These are phyloP conservation scores for Chiroxiphia lanceolata DNA, from an alignment of 2,797 vertebrate species.

Conservation along the genomic window DNA sequence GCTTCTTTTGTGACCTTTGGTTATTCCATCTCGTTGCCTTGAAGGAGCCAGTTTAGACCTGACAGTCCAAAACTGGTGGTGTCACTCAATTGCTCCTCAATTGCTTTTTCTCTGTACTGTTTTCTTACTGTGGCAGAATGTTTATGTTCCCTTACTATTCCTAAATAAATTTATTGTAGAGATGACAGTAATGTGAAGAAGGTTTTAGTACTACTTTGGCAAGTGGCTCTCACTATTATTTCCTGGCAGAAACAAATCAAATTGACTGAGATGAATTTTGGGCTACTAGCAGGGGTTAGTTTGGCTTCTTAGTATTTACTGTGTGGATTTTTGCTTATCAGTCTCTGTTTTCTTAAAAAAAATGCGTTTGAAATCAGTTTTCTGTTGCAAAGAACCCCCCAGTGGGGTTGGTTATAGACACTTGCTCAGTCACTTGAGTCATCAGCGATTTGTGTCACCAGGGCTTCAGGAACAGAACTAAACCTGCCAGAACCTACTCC, in stretches of 20 bases:
- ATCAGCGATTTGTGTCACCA: background rate
- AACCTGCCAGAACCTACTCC: background rate
- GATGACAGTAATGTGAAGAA: background rate
- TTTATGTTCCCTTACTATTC: conserved; percentile 4
- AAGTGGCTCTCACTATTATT: background rate
- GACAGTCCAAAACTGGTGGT: background rate
- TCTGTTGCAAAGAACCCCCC: background rate
- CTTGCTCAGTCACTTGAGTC: background rate
- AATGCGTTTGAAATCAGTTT: background rate
- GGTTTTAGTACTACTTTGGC: background rate
- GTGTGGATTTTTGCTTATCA: background rate
- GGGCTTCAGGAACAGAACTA: background rate
- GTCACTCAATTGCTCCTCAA: background rate
- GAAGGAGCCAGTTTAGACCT: background rate
- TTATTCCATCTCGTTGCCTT: background rate
- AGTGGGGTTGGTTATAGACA: background rate
- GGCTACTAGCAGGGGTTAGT: background rate
- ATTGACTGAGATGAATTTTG: background rate
- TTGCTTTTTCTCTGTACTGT: background rate
- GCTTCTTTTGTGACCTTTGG: conserved; percentile 14
- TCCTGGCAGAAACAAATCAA: background rate
- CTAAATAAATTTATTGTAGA: background rate
- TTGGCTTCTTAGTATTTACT: background rate
- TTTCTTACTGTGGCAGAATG: background rate
- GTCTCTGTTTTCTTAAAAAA: background rate